phyloP scores from a whole-genome alignment of 2,113 vertebrate genomes.

The Brachyhypopomus occidentalis region DNA sequence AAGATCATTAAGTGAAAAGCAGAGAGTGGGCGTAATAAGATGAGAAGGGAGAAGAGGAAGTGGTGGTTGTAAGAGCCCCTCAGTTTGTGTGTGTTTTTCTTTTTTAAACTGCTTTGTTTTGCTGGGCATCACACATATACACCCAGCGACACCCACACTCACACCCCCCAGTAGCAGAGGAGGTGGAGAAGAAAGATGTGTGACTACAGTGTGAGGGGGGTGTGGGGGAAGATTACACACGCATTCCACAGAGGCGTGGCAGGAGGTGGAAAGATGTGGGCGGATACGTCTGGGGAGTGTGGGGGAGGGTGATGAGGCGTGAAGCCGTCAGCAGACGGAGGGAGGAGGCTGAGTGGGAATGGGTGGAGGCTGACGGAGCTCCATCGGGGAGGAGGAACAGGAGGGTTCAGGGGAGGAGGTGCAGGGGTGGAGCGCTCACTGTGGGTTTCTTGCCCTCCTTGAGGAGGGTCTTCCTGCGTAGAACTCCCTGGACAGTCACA shows the following conservation, averaged over 20 bases:
- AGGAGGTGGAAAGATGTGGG: slow-evolving; percentile 21
- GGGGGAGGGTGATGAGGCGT: not conserved
- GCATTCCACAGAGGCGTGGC: not conserved
- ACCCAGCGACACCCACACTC: not conserved
- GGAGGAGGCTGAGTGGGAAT: not conserved
- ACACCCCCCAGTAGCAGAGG: not conserved
- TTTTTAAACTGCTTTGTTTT: slow-evolving; percentile 39
- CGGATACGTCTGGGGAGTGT: not conserved
- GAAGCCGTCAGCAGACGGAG: slow-evolving; percentile 32
- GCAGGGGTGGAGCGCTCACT: slow-evolving; percentile 71
- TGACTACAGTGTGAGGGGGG: slow-evolving; percentile 3
- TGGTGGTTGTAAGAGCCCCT: slow-evolving; percentile 33
- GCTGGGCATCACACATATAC: slow-evolving; percentile 8
- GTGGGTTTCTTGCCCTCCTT: slow-evolving; percentile 99
- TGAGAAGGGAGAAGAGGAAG: not conserved
- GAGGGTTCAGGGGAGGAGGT: not conserved
- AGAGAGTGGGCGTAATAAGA: not conserved
- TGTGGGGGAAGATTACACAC: slow-evolving; percentile 1
- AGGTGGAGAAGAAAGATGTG: slow-evolving; percentile 6
- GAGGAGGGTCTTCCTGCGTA: slow-evolving; percentile 93
- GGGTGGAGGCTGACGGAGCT: not conserved
- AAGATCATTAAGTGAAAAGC: not conserved
- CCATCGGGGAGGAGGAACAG: not conserved
- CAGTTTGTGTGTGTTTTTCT: not conserved
- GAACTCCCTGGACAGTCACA: slow-evolving; percentile 93